Conservation (phyloP, 2,113 vertebrate species). For the Takifugu flavidus region DNA sequence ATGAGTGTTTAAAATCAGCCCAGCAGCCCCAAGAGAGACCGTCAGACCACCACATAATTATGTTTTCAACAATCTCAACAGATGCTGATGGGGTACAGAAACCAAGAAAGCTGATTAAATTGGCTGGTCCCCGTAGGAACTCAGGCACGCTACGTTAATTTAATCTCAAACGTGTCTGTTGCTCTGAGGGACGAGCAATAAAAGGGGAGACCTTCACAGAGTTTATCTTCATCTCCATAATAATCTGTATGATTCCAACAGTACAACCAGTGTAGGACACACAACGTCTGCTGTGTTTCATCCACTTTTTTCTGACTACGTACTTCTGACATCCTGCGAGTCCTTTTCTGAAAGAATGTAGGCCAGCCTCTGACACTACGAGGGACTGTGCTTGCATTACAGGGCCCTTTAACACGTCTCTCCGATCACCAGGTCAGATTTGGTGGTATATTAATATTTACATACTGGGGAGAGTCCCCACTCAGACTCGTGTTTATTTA, state of each 20-base stretch:
- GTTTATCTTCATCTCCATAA: not conserved
- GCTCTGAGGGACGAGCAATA: not conserved
- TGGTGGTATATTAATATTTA: conserved; percentile 57
- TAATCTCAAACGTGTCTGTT: not conserved
- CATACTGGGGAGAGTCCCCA: conserved; percentile 34
- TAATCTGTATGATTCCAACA: too few species aligned
- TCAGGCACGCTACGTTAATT: not conserved
- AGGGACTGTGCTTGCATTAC: conserved; percentile 29
- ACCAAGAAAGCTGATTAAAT: not conserved
- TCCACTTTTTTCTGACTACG: not conserved
- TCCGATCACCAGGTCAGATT: conserved; percentile 17
- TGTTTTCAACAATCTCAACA: not conserved
- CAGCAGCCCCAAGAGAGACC: not conserved
- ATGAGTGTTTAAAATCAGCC: not conserved
- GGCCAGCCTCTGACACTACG: not conserved
- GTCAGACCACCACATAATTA: not conserved
- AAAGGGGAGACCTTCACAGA: not conserved
- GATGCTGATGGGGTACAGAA: not conserved
- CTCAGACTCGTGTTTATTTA: conserved; percentile 3
- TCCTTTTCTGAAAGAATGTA: too few species aligned
- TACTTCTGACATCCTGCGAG: not conserved
- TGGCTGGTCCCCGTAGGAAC: not conserved
- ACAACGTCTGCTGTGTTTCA: too few species aligned
- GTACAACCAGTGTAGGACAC: too few species aligned
- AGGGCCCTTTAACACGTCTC: conserved; percentile 22